Conservation (phyloP, 2,888 invertebrate species). For the Lymantria monacha region DNA sequence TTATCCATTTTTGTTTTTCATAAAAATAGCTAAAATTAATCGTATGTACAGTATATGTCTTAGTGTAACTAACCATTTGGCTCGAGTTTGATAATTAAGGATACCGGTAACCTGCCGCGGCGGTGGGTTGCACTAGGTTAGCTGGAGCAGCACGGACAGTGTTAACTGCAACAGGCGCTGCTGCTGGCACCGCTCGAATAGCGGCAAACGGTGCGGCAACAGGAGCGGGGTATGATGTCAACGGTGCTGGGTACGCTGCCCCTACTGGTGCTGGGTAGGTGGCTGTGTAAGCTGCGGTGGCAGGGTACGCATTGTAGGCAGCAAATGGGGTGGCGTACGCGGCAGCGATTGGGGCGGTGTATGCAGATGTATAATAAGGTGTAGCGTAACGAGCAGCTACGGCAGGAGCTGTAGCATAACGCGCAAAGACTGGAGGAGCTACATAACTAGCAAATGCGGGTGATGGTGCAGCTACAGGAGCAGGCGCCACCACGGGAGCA, state of each 20-base stretch:
- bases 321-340: conserved; percentile 13
- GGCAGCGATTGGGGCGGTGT: conserved; percentile 14
- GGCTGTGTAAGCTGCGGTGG: conserved; percentile 14
- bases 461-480: conserved; percentile 14
- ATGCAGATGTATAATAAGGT: conserved; percentile 19
- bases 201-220: conserved; percentile 23
- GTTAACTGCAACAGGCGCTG: conserved; percentile 81
- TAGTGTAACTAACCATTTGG: conserved; percentile 45
- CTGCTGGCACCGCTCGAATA: conserved; percentile 61
- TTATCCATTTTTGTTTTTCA: conserved; percentile 30
- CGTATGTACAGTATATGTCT: conserved; percentile 71
- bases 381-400: conserved; percentile 27
- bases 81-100: conserved; percentile 51
- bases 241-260: conserved; percentile 10
- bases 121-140: conserved; percentile 79
- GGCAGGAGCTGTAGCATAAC: conserved; percentile 26
- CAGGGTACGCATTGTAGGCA: conserved; percentile 14
- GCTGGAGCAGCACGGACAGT: conserved; percentile 85
- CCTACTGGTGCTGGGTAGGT: conserved; percentile 17
- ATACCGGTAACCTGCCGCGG: conserved; percentile 65
- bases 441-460: conserved; percentile 8
- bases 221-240: conserved; percentile 21
- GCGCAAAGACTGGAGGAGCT: conserved; percentile 16
- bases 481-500: conserved; percentile 23
- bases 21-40: conserved; percentile 45